phyloP scores from a whole-genome alignment of 2,888 invertebrate species.

The Galeopsomyia nigrocyanea region DNA sequence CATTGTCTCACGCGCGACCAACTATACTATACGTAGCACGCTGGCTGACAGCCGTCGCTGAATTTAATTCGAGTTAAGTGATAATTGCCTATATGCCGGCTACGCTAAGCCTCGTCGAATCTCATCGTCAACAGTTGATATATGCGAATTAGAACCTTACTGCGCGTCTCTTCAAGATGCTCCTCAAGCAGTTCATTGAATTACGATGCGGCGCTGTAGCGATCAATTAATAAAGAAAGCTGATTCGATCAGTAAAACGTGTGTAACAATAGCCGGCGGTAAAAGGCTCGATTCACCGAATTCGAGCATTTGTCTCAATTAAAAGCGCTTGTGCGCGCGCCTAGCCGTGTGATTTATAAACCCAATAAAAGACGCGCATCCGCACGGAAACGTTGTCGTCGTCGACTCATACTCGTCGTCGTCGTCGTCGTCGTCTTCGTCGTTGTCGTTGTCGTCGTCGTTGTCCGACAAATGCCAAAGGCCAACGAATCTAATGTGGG shows the following conservation, averaged over 20 bases:
- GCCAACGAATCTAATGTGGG: constrained; percentile 51
- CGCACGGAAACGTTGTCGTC: constrained; percentile 38
- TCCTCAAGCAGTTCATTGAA: no score
- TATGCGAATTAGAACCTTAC: constrained; percentile 23
- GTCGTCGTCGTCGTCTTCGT: not conserved
- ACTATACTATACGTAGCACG: not conserved
- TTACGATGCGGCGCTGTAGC: no score
- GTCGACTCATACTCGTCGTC: not conserved
- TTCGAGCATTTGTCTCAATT: constrained; percentile 42
- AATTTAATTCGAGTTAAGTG: constrained; percentile 48
- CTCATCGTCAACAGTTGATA: constrained; percentile 33
- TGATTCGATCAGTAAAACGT: no score
- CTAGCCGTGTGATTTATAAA: constrained; percentile 39
- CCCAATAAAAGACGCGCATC: constrained; percentile 40
- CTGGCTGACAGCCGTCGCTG: not conserved
- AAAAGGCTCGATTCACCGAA: constrained; percentile 21
- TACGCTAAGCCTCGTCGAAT: constrained; percentile 22
- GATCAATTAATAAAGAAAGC: no score
- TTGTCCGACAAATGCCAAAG: constrained; percentile 41
- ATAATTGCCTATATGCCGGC: constrained; percentile 47
- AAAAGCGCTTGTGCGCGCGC: constrained; percentile 6
- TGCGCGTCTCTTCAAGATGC: no score
- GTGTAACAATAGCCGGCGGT: no score
- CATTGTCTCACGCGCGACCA: constrained; percentile 43
- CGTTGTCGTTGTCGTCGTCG: not conserved